Conservation (phyloP, 2,888 invertebrate genomes). For the Parnassius smintheus region DNA sequence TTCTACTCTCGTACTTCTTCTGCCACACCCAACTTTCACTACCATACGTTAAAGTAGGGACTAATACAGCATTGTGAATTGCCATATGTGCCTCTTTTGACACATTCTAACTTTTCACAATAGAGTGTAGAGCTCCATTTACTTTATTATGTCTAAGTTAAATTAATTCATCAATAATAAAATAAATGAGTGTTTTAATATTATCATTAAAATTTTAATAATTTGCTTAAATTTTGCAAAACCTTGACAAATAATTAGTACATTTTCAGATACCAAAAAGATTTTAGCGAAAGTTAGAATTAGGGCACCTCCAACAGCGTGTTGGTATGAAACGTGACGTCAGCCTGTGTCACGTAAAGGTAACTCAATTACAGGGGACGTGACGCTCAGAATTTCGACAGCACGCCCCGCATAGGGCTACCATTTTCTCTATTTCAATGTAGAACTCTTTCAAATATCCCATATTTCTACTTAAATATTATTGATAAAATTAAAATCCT, state of each 20-base stretch:
- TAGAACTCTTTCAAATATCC: not conserved
- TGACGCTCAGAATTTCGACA: slow-evolving; percentile 71
- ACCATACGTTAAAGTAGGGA: no score
- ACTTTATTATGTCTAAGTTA: no score
- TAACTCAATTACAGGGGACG: slow-evolving; percentile 77
- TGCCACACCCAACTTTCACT: no score
- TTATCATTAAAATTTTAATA: not conserved
- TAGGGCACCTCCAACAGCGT: slow-evolving; percentile 66
- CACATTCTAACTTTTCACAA: no score
- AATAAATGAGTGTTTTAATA: not conserved
- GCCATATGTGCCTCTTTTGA: no score
- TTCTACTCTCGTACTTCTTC: no score
- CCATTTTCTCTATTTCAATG: slow-evolving; percentile 25
- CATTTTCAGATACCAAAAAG: slow-evolving; percentile 31
- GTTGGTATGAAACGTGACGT: slow-evolving; percentile 60
- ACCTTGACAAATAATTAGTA: slow-evolving; percentile 9
- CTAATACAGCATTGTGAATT: no score
- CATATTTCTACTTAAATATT: no score
- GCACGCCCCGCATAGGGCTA: slow-evolving; percentile 45
- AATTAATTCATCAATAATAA: no score
- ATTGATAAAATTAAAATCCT: no score
- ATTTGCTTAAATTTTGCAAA: not conserved
- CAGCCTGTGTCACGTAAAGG: slow-evolving; percentile 69
- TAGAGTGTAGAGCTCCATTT: no score
- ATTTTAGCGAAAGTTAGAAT: slow-evolving; percentile 68